phyloP scores from a whole-genome alignment of 2,113 vertebrate genomes.

The Microtus montanus region DNA sequence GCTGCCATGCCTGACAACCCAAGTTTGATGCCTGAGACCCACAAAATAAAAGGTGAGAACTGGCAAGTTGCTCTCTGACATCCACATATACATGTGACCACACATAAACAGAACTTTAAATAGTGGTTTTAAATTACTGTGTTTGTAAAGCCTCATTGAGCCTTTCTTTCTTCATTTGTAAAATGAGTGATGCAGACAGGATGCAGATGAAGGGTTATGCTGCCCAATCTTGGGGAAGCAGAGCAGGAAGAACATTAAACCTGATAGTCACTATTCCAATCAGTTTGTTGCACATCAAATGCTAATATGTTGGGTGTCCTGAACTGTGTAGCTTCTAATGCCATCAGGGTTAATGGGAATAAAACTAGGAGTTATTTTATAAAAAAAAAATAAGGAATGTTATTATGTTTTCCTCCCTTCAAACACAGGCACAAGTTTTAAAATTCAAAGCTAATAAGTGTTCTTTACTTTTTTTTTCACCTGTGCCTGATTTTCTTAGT shows the following conservation, averaged over 20 bases:
- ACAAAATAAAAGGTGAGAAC: not conserved
- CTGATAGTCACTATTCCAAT: conserved; percentile 15
- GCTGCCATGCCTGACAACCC: not conserved
- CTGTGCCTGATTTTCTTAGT: not conserved
- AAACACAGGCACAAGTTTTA: not conserved
- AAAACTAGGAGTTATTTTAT: not conserved
- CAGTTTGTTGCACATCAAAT: conserved; percentile 10
- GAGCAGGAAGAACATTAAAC: conserved; percentile 15
- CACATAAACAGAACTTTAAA: not conserved
- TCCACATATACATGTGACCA: not conserved
- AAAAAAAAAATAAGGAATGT: not conserved
- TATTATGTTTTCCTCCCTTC: not conserved
- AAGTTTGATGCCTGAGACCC: not conserved
- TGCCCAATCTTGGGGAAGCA: not conserved
- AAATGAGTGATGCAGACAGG: not conserved
- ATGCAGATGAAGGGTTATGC: not conserved
- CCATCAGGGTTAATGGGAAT: not conserved
- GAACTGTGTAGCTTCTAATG: conserved; percentile 20
- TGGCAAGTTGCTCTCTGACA: not conserved
- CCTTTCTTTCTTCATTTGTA: conserved; percentile 35
- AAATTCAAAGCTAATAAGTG: not conserved
- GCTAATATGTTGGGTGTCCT: conserved; percentile 13
- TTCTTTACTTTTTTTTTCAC: conserved; percentile 13
- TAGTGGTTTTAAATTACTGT: not conserved
- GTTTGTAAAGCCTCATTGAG: not conserved